Percentiles rank a stretch among this genome's conserved stretches.
Conservation (phyloP, 35 echinoderm and acorn worm genomes). For the Ophiothrix spiculata region DNA sequence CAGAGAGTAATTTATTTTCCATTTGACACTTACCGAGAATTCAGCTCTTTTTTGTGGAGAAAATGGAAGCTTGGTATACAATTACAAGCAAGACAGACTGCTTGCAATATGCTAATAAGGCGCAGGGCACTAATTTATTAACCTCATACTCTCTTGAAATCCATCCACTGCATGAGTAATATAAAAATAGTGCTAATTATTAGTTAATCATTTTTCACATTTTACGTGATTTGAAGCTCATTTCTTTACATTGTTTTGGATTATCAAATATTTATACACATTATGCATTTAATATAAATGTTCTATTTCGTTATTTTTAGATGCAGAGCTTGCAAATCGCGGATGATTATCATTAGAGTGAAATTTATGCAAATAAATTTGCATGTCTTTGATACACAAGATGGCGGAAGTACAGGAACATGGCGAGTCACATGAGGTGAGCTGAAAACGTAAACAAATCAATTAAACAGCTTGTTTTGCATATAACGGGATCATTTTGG, state of each 20-base stretch:
- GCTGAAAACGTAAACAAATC: slow-evolving; percentile 13
- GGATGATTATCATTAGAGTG: not conserved
- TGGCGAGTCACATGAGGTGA: not conserved
- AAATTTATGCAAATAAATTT: slow-evolving; percentile 14
- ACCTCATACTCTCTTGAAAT: slow-evolving; percentile 9
- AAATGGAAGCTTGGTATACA: slow-evolving; percentile 40
- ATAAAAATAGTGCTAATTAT: not conserved
- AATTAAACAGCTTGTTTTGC: not conserved
- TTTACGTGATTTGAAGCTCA: too few species aligned
- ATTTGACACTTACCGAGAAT: slow-evolving; percentile 34
- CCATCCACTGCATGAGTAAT: slow-evolving; percentile 9
- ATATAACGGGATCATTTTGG: not conserved
- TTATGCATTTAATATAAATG: not conserved
- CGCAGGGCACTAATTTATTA: slow-evolving; percentile 8
- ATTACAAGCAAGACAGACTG: slow-evolving; percentile 41
- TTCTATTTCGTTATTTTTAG: not conserved
- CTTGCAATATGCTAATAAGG: slow-evolving; percentile 5
- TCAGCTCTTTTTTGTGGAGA: slow-evolving; percentile 20
- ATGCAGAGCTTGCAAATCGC: not conserved
- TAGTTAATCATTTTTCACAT: not conserved
- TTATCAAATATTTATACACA: too few species aligned
- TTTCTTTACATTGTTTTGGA: too few species aligned
- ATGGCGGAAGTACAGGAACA: not conserved
- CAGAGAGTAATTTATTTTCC: not conserved
- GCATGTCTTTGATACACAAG: slow-evolving; percentile 5